Evolutionary conservation across 1,140 invertebrate genomes (phyloP).

Genomic region (Drusus annulatus): DNA sequence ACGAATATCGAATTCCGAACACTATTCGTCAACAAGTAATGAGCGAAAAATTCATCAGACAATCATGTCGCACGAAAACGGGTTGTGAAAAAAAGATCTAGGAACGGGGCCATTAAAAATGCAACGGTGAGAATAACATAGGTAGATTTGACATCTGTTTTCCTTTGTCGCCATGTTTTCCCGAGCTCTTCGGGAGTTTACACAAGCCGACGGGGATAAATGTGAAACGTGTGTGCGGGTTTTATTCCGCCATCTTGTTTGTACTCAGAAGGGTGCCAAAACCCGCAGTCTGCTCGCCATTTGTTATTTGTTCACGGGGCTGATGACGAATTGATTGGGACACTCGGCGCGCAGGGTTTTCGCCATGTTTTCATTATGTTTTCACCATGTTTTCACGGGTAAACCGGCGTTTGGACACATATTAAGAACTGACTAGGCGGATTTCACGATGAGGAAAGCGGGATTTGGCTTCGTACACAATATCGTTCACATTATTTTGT

Average conservation of each 20-base stretch:
- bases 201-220: slow-evolving; percentile 32
- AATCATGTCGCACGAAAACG: slow-evolving; percentile 9
- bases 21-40: neutral
- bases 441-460: neutral
- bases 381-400: neutral
- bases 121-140: slow-evolving; percentile 27
- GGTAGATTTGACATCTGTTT: slow-evolving; percentile 40
- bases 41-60: neutral
- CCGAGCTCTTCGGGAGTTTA: slow-evolving; percentile 19
- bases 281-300: neutral
- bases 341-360: too few relatives aligned
- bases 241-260: slow-evolving; percentile 33
- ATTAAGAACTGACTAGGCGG: neutral
- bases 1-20: neutral
- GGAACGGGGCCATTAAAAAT: slow-evolving; percentile 24
- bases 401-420: neutral
- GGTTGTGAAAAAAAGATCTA: slow-evolving; percentile 20
- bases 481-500: too few relatives aligned
- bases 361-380: neutral
- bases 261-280: slow-evolving; percentile 3
- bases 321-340: slow-evolving; percentile 17
- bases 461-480: too few relatives aligned
- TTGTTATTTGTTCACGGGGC: neutral
- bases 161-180: slow-evolving; percentile 41
- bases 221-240: slow-evolving; percentile 14